Conservation (phyloP, 2,797 vertebrate species). For the Brotula barbata region DNA sequence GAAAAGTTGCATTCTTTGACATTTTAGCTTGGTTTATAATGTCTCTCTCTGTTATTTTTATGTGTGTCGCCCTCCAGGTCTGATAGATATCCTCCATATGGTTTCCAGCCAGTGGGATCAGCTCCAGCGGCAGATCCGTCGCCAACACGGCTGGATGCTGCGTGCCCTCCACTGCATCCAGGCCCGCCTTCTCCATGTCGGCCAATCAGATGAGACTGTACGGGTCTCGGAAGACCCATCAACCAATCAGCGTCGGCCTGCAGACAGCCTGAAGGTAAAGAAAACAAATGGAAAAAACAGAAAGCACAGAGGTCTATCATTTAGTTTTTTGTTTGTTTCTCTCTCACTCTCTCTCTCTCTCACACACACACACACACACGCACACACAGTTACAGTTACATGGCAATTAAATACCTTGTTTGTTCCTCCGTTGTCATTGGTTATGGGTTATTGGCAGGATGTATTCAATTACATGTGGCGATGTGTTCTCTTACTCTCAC, state of each 20-base stretch:
- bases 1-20: no score
- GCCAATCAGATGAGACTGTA: constrained; percentile 53
- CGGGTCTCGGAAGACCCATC: not conserved
- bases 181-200: constrained; percentile 86
- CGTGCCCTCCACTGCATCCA: constrained; percentile 91
- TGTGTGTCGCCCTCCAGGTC: constrained; percentile 77
- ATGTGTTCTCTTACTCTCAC: constrained; percentile 27
- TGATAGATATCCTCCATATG: constrained; percentile 95
- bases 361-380: constrained; percentile 10
- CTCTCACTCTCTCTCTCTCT: constrained; percentile 8
- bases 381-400: constrained; percentile 22
- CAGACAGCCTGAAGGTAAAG: constrained; percentile 84
- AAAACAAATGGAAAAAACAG: no score
- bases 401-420: constrained; percentile 32
- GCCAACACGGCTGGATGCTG: constrained; percentile 97
- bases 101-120: constrained; percentile 95
- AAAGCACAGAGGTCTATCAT: constrained; percentile 48
- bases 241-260: constrained; percentile 62
- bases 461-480: constrained; percentile 41
- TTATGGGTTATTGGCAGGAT: constrained; percentile 45
- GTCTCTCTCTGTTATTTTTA: not conserved
- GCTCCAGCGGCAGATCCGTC: constrained; percentile 95
- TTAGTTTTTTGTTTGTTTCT: constrained; percentile 40
- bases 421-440: constrained; percentile 44
- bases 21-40: no score